Conservation (phyloP, 2,113 vertebrate genomes). For the Capreolus pygargus region DNA sequence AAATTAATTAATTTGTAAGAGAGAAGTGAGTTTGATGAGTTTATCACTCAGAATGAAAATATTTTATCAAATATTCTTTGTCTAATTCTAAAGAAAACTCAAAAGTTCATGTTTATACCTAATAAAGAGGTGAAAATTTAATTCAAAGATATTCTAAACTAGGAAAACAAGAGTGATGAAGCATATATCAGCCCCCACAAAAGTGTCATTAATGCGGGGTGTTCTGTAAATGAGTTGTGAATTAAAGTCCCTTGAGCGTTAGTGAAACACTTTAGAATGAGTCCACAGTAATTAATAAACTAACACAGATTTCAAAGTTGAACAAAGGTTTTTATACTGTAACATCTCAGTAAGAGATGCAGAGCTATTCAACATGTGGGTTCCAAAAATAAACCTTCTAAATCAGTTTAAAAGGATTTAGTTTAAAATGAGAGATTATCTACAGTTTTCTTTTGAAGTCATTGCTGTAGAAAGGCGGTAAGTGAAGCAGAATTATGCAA, state of each 20-base stretch:
- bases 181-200: background rate
- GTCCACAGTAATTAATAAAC: background rate
- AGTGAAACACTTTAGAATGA: slow-evolving; percentile 12
- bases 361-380: background rate
- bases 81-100: background rate
- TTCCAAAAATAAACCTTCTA: background rate
- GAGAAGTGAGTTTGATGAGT: background rate
- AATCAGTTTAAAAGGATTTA: background rate
- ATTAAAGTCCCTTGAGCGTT: slow-evolving; percentile 24
- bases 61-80: background rate
- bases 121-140: slow-evolving; percentile 41
- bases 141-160: slow-evolving; percentile 3
- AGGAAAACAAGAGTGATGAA: background rate
- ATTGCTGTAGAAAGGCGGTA: background rate
- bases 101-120: background rate
- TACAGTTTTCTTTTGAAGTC: background rate
- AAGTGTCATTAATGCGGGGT: background rate
- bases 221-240: slow-evolving; percentile 45
- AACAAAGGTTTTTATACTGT: background rate
- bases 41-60: background rate
- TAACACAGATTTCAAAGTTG: background rate
- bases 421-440: background rate
- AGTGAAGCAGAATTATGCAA: background rate
- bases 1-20: background rate
- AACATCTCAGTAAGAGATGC: background rate